phyloP scores from a whole-genome alignment of 1,140 invertebrate genomes.

The Pissodes strobi region DNA sequence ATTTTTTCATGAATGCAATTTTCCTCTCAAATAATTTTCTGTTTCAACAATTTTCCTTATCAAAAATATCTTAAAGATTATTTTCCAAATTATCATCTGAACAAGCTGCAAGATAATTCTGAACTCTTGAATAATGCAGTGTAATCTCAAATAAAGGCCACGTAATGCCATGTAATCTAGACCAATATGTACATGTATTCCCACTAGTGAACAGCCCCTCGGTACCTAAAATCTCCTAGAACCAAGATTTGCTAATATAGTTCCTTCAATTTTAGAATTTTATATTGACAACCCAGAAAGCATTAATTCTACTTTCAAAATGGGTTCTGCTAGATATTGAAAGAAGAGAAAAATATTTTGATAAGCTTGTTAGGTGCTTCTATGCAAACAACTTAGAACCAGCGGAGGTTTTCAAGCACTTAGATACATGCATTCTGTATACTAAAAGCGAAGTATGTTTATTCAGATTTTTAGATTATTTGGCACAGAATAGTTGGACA shows the following conservation, averaged over 20 bases:
- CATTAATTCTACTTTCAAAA: conserved; percentile 57
- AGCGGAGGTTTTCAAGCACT: conserved; percentile 57
- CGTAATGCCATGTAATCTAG: no score
- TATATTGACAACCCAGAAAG: conserved; percentile 62
- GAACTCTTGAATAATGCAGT: no score
- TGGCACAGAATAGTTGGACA: conserved; percentile 63
- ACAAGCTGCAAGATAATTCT: no score
- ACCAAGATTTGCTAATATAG: no score
- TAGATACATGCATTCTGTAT: conserved; percentile 60
- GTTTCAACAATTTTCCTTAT: no score
- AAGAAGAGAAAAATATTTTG: conserved; percentile 60
- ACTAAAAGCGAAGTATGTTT: conserved; percentile 59
- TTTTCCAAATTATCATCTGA: no score
- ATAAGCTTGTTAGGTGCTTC: conserved; percentile 60
- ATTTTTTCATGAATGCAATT: no score
- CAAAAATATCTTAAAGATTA: no score
- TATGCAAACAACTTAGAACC: conserved; percentile 58
- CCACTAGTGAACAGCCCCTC: no score
- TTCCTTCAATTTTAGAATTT: conserved; percentile 48
- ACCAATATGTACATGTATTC: no score
- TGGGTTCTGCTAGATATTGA: conserved; percentile 61
- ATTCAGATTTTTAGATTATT: conserved; percentile 63
- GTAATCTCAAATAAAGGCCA: no score
- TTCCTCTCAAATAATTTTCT: no score
- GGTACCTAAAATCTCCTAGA: not conserved